A percentile compares a stretch with the other conserved stretches of the same genome.
Conservation (phyloP, 2,797 vertebrate genomes). For the Pelochelys cantorii region DNA sequence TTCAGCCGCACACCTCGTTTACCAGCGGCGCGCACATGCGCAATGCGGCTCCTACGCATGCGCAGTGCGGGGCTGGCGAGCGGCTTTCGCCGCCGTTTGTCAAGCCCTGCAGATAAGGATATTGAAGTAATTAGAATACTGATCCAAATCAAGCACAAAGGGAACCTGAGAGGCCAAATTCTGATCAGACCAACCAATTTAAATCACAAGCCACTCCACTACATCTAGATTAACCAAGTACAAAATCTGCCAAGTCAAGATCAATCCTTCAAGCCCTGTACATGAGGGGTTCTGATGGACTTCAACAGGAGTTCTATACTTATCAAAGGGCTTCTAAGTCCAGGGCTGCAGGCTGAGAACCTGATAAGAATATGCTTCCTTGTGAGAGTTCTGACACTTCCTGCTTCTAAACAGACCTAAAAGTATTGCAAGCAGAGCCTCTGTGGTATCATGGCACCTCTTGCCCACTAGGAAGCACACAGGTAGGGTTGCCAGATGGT, state of each 20-base stretch:
- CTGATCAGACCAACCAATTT: not conserved
- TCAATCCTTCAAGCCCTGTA: not conserved
- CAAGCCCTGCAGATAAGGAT: not conserved
- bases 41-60: too few species aligned
- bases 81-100: too few species aligned
- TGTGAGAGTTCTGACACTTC: not conserved
- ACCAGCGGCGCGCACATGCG: too few species aligned
- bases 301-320: not conserved
- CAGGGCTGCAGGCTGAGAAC: not conserved
- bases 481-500: not conserved
- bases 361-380: accelerated
- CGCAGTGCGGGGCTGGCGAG: too few species aligned
- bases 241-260: not conserved
- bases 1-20: too few species aligned
- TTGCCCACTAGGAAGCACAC: not conserved
- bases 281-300: not conserved
- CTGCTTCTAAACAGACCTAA: not conserved
- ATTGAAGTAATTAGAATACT: not conserved
- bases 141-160: not conserved
- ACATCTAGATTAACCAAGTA: not conserved
- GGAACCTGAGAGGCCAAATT: not conserved
- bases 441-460: not conserved
- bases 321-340: not conserved
- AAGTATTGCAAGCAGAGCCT: not conserved
- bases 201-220: not conserved